phyloP scores from a whole-genome alignment of 1,140 invertebrate species.

The Drosophila ficusphila region DNA sequence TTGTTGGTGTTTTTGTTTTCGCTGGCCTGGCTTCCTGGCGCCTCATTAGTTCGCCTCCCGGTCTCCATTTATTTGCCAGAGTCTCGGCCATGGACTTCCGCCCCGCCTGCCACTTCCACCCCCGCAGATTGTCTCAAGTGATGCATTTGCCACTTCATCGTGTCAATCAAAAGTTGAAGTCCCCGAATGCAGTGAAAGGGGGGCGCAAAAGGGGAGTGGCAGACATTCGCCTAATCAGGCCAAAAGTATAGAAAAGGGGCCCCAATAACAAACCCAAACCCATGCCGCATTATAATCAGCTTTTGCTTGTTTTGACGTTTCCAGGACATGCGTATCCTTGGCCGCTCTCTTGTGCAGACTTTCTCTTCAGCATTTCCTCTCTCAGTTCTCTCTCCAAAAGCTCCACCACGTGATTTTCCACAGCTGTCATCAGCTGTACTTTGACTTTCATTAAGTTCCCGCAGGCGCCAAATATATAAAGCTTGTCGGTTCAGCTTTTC shows the following conservation, averaged over 20 bases:
- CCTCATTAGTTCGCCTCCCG: slow-evolving; percentile 63
- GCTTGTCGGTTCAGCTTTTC: slow-evolving; percentile 23
- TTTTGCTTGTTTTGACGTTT: slow-evolving; percentile 62
- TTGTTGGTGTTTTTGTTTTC: slow-evolving; percentile 36
- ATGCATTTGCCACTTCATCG: slow-evolving; percentile 54
- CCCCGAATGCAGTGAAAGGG: slow-evolving; percentile 5
- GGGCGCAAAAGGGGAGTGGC: slow-evolving; percentile 26
- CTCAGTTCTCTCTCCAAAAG: background rate
- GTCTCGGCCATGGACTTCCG: slow-evolving; percentile 21
- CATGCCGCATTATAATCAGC: slow-evolving; percentile 24
- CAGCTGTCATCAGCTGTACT: slow-evolving; percentile 47
- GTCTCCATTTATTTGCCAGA: slow-evolving; percentile 39
- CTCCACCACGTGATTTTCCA: slow-evolving; percentile 56
- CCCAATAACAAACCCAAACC: slow-evolving; percentile 67
- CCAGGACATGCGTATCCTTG: slow-evolving; percentile 51
- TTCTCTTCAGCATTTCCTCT: background rate
- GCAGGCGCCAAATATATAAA: slow-evolving; percentile 25
- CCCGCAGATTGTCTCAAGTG: slow-evolving; percentile 36
- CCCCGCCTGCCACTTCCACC: background rate
- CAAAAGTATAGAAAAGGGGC: slow-evolving; percentile 30
- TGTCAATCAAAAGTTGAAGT: slow-evolving; percentile 63
- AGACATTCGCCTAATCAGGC: slow-evolving; percentile 58
- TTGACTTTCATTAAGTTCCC: slow-evolving; percentile 31
- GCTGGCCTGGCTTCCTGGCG: slow-evolving; percentile 44
- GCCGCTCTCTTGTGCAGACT: slow-evolving; percentile 3